These are phyloP conservation scores for Eclectus roratus DNA, from an alignment of 2,113 vertebrate species.

Conservation along the genomic window DNA sequence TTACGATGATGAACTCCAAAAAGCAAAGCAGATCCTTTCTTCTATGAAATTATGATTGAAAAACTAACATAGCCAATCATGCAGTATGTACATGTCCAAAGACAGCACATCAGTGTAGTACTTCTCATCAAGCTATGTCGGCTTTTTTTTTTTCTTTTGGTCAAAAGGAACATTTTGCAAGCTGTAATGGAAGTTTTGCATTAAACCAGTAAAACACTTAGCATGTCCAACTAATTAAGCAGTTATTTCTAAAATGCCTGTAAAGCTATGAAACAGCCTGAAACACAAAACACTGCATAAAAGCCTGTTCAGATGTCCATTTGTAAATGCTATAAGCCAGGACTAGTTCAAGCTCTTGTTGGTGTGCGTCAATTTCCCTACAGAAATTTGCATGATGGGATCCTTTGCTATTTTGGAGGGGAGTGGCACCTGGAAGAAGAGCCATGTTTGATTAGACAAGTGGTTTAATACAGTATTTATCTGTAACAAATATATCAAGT, in stretches of 20 bases:
- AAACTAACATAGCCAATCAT: background rate
- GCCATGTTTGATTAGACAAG: background rate
- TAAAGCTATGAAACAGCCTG: background rate
- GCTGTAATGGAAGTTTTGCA: background rate
- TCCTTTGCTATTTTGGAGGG: background rate
- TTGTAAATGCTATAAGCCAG: background rate
- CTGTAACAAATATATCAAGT: background rate
- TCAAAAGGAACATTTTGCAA: background rate
- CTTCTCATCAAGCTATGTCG: background rate
- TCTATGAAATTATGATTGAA: background rate
- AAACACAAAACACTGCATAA: background rate
- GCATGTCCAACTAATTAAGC: background rate
- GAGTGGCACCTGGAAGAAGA: rapidly evolving
- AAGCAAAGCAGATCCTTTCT: background rate
- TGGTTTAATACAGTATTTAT: background rate
- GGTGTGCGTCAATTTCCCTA: background rate
- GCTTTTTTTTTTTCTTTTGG: background rate
- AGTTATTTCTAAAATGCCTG: background rate
- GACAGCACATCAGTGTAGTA: background rate
- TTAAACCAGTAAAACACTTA: background rate
- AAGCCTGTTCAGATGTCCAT: background rate
- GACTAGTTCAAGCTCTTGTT: background rate
- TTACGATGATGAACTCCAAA: background rate
- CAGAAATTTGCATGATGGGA: background rate
- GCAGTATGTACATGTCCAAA: background rate